Evolutionary conservation across 1,140 invertebrate species (phyloP).

Genomic region (Diuraphis noxia): DNA sequence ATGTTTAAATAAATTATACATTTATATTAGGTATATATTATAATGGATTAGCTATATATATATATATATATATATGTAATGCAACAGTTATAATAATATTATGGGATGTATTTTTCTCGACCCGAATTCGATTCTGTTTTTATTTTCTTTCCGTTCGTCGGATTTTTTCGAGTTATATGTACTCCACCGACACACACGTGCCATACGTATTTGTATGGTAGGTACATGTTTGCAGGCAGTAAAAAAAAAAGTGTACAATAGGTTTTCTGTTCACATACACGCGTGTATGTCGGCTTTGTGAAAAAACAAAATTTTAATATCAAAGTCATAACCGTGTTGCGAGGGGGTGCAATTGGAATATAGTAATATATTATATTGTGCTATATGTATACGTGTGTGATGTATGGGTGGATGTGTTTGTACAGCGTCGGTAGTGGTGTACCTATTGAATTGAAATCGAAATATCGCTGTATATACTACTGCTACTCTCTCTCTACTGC

Average conservation of each 20-base stretch:
- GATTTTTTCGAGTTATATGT: not conserved
- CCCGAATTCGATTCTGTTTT: not conserved
- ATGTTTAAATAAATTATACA: too few species aligned
- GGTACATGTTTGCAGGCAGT: not conserved
- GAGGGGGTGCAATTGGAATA: not conserved
- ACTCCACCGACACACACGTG: not conserved
- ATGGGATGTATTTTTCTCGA: not conserved
- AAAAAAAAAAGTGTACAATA: not conserved
- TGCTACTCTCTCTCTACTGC: too few species aligned
- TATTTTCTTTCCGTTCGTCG: not conserved
- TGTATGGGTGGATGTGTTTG: not conserved
- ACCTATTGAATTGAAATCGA: conserved; percentile 10
- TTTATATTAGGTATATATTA: not conserved
- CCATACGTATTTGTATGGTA: not conserved
- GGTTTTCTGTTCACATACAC: not conserved
- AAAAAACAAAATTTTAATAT: conserved; percentile 12
- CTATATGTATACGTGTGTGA: not conserved
- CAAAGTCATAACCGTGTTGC: not conserved
- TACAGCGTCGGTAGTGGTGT: not conserved
- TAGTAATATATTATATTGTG: not conserved
- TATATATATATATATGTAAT: too few species aligned
- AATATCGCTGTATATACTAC: not conserved
- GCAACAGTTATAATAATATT: too few species aligned
- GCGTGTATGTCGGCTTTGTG: not conserved
- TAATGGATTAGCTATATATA: not conserved